phyloP scores from a whole-genome alignment of 2,888 invertebrate species.

The Osedax frankpressi region DNA sequence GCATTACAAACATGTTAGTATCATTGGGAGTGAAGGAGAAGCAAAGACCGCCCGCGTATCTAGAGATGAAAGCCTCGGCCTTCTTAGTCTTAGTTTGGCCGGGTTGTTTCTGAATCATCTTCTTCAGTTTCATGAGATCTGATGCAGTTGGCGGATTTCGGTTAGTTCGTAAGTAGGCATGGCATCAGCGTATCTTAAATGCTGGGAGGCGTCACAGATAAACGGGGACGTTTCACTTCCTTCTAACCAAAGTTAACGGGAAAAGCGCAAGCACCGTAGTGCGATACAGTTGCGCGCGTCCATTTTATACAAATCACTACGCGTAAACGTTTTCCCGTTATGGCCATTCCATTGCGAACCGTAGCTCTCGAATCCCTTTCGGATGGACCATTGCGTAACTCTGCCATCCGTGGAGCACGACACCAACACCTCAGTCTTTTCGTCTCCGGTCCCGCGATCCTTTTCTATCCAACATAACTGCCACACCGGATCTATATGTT shows the following conservation, averaged over 20 bases:
- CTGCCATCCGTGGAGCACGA: conserved; percentile 46
- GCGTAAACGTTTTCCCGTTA: neutral
- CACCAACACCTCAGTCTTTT: conserved; percentile 40
- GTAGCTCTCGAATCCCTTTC: conserved; percentile 45
- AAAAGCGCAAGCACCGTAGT: too few species aligned
- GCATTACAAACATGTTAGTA: conserved; percentile 41
- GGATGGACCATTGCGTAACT: conserved; percentile 45
- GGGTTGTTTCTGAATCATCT: conserved; percentile 33
- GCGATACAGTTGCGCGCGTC: too few species aligned
- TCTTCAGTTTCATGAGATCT: conserved; percentile 46
- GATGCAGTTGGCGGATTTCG: neutral
- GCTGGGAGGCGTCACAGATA: too few species aligned
- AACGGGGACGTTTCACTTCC: too few species aligned
- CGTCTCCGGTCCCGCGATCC: conserved; percentile 40
- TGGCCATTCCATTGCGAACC: conserved; percentile 29
- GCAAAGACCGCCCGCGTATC: conserved; percentile 43
- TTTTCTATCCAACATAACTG: conserved; percentile 45
- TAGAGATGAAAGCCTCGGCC: conserved; percentile 43
- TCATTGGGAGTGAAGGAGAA: conserved; percentile 42
- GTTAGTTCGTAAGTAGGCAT: too few species aligned
- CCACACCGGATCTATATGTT: conserved; percentile 45
- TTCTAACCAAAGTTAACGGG: too few species aligned
- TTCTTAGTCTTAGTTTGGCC: conserved; percentile 37
- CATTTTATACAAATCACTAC: too few species aligned
- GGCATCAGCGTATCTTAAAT: too few species aligned